A percentile compares a stretch with the other conserved stretches of the same genome.
phyloP scores from a whole-genome alignment of 2,888 invertebrate genomes.

The Pheosia tremula region DNA sequence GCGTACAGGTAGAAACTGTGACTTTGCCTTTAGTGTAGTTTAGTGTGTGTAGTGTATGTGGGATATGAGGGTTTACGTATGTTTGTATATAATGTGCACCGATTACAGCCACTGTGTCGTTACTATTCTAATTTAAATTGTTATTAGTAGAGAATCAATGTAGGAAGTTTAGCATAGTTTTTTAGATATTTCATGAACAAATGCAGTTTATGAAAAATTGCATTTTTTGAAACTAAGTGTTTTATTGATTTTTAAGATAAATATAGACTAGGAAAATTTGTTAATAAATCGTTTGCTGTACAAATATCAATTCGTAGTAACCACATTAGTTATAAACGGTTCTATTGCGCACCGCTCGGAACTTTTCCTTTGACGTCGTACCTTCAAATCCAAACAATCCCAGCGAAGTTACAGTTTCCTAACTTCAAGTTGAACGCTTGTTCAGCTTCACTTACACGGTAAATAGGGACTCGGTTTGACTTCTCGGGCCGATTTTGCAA shows the following conservation, averaged over 20 bases:
- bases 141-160: too few relatives aligned
- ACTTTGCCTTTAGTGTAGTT: neutral
- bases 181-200: too few relatives aligned
- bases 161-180: too few relatives aligned
- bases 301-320: conserved; percentile 39
- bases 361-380: conserved; percentile 70
- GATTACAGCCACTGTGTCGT: too few relatives aligned
- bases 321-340: conserved; percentile 54
- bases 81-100: neutral
- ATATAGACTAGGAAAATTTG: too few relatives aligned
- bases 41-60: neutral
- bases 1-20: conserved; percentile 37
- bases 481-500: neutral
- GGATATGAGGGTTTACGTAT: neutral
- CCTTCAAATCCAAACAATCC: conserved; percentile 63
- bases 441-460: conserved; percentile 44
- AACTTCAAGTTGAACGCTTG: conserved; percentile 50
- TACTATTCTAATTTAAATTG: too few relatives aligned
- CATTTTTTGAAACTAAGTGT: too few relatives aligned
- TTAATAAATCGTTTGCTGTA: neutral
- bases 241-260: too few relatives aligned
- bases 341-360: conserved; percentile 63
- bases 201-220: too few relatives aligned
- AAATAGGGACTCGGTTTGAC: conserved; percentile 19
- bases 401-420: conserved; percentile 51